Conservation (phyloP, 2,113 vertebrate genomes). For the Miniopterus natalensis region DNA sequence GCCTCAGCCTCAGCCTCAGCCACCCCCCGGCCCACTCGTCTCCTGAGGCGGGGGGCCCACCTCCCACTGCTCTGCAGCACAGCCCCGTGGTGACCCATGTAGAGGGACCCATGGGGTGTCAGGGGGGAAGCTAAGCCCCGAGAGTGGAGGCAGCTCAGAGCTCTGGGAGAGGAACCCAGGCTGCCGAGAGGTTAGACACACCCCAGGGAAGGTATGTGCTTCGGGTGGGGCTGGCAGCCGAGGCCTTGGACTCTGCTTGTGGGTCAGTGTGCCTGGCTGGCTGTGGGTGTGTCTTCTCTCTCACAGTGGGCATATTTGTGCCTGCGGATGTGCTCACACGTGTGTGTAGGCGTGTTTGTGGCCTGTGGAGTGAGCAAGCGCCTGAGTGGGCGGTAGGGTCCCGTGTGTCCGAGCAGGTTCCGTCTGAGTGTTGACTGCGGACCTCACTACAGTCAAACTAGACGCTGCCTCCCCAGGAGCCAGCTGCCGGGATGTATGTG, state of each 20-base stretch:
- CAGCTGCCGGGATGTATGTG: neutral
- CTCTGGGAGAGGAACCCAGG: neutral
- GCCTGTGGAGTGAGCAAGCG: neutral
- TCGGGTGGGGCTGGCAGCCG: conserved; percentile 43
- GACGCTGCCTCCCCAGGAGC: neutral
- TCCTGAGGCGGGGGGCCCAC: neutral
- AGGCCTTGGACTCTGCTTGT: conserved; percentile 60
- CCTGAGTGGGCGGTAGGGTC: neutral
- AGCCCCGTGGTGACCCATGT: too few relatives aligned
- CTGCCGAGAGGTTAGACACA: conserved; percentile 17
- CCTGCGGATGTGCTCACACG: too few relatives aligned
- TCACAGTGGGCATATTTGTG: too few relatives aligned
- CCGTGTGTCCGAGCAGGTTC: neutral
- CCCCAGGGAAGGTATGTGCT: conserved; percentile 61
- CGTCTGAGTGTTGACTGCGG: neutral
- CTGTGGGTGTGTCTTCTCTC: too few relatives aligned
- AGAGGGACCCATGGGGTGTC: neutral
- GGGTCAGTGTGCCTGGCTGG: neutral
- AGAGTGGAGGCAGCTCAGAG: neutral
- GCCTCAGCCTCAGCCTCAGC: neutral
- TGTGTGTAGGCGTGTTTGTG: neutral
- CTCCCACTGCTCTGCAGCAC: neutral
- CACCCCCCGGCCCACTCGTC: neutral
- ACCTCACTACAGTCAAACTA: neutral
- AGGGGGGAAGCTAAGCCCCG: neutral